These are phyloP conservation scores for Eulacestoma nigropectus DNA, from an alignment of 2,113 vertebrate genomes.

Conservation along the genomic window DNA sequence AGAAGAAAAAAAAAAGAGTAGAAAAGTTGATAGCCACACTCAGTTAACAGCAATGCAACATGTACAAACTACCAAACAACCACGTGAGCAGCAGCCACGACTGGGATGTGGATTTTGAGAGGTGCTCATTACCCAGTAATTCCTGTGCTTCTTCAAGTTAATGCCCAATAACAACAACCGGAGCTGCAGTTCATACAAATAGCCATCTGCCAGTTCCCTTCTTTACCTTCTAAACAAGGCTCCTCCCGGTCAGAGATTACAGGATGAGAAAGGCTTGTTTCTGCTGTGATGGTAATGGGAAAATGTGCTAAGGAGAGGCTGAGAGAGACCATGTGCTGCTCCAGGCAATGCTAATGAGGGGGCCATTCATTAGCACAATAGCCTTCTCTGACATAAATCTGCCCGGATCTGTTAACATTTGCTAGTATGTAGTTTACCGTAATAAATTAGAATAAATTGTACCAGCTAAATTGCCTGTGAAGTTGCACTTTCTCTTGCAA, in stretches of 20 bases:
- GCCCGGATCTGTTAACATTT: conserved; percentile 35
- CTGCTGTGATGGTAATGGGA: neutral
- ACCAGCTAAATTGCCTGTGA: conserved; percentile 21
- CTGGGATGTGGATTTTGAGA: neutral
- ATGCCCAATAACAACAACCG: neutral
- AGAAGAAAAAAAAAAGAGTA: neutral
- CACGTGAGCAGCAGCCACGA: neutral
- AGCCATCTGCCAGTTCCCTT: neutral
- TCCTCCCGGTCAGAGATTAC: neutral
- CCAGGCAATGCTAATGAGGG: conserved; percentile 17
- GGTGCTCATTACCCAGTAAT: neutral
- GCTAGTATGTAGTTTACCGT: conserved; percentile 36
- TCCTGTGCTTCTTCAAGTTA: neutral
- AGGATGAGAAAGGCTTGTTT: neutral
- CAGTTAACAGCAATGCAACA: neutral
- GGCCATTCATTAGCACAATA: conserved; percentile 26
- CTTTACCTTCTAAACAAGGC: neutral
- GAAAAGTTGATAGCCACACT: neutral
- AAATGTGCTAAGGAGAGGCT: neutral
- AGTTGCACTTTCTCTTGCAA: neutral
- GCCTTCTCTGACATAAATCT: conserved; percentile 38
- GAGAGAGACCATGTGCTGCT: neutral
- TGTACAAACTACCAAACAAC: neutral
- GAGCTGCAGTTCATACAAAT: neutral
- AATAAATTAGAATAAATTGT: conserved; percentile 43